Evolutionary conservation across 2,888 invertebrate genomes (phyloP).

Genomic region (Tolmerus cingulatus): DNA sequence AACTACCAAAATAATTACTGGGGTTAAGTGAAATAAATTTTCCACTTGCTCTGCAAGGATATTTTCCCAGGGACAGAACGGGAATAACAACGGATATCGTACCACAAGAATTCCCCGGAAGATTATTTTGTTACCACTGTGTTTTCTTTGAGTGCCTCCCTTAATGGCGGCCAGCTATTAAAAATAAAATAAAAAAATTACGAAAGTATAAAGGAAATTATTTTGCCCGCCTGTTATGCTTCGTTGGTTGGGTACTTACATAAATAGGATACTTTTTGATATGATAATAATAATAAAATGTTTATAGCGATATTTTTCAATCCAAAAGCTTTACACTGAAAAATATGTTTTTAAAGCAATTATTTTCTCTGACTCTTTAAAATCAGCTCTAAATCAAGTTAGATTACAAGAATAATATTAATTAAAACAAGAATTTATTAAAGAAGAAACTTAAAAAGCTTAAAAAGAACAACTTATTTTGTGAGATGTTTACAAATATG

Average conservation of each 20-base stretch:
- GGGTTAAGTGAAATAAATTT: constrained; percentile 31
- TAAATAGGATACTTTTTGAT: background rate
- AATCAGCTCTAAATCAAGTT: no score
- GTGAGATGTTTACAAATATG: no score
- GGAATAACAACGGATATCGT: background rate
- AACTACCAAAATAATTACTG: constrained; percentile 7
- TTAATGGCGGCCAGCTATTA: background rate
- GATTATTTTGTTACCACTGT: constrained; percentile 4
- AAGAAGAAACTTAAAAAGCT: no score
- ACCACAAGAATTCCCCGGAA: background rate
- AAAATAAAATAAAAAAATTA: background rate
- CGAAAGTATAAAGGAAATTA: background rate
- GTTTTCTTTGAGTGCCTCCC: background rate
- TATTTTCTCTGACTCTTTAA: background rate
- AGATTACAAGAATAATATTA: no score
- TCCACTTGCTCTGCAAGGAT: constrained; percentile 5
- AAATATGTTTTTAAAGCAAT: no score
- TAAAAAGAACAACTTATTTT: no score
- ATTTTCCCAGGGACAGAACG: background rate
- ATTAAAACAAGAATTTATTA: no score
- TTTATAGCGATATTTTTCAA: no score
- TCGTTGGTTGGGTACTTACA: background rate
- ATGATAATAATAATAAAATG: no score
- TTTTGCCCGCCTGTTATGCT: background rate
- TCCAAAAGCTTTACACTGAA: no score